Evolutionary conservation across 2,113 vertebrate species (phyloP).

Genomic region (Bufo gargarizans): DNA sequence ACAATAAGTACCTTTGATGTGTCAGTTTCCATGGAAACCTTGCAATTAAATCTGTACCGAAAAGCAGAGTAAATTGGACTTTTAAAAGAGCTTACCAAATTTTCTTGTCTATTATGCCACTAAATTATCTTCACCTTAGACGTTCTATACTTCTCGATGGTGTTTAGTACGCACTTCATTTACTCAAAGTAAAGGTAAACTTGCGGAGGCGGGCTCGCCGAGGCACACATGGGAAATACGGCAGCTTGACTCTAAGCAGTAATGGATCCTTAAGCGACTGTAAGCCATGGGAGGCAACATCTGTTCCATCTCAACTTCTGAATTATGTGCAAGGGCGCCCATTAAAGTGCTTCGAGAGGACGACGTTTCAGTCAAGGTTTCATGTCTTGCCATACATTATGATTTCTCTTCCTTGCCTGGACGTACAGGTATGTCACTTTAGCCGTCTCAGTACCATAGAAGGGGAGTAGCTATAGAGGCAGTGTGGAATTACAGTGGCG

Average conservation of each 20-base stretch:
- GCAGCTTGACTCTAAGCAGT: background rate
- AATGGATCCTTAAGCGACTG: conserved; percentile 32
- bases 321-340: background rate
- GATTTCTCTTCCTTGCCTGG: background rate
- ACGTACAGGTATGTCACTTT: too few relatives aligned
- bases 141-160: background rate
- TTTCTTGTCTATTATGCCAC: background rate
- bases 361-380: background rate
- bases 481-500: too few relatives aligned
- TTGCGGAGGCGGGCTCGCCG: background rate
- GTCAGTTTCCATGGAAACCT: conserved; percentile 46
- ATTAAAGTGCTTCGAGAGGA: background rate
- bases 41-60: conserved; percentile 50
- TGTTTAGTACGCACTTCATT: background rate
- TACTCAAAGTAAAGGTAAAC: conserved; percentile 8
- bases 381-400: background rate
- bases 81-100: conserved; percentile 24
- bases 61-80: conserved; percentile 30
- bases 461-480: too few relatives aligned
- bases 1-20: conserved; percentile 56
- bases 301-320: background rate
- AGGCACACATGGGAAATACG: background rate
- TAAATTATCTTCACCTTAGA: conserved; percentile 32
- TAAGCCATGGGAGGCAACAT: conserved; percentile 24
- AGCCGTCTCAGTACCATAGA: too few relatives aligned